phyloP scores from a whole-genome alignment of 1,140 invertebrate species.

The Ceratina australensis region DNA sequence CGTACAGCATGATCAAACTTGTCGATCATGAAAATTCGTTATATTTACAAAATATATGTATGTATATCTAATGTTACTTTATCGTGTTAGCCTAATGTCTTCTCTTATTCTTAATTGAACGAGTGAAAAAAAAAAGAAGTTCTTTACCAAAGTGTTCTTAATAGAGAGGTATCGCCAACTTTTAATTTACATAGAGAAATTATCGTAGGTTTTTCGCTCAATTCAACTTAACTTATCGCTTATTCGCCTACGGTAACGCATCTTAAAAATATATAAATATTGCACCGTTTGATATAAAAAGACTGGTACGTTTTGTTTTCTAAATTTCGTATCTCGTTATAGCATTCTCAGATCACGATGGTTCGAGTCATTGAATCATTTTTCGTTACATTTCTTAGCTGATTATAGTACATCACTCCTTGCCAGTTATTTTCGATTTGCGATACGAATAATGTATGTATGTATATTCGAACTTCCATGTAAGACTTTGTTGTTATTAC shows the following conservation, averaged over 20 bases:
- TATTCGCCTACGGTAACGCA: no score
- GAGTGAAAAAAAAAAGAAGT: not conserved
- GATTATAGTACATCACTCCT: not conserved
- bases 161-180: not conserved
- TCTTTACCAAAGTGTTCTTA: conserved; percentile 25
- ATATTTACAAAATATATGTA: not conserved
- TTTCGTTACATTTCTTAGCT: no score
- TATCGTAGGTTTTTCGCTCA: conserved; percentile 9
- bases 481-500: not conserved
- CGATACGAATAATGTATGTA: not conserved
- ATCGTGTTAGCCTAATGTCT: not conserved
- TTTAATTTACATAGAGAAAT: not conserved
- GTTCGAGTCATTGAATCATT: no score
- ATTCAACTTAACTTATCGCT: not conserved
- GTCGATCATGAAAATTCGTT: no score
- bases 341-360: no score
- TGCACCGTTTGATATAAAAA: no score
- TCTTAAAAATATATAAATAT: no score
- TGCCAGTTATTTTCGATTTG: not conserved
- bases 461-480: not conserved
- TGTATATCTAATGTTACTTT: not conserved
- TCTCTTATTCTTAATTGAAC: not conserved
- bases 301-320: no score
- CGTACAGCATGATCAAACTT: no score
- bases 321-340: no score